Evolutionary conservation across 2,888 invertebrate genomes (phyloP).

Genomic region (Drosophila rubida): DNA sequence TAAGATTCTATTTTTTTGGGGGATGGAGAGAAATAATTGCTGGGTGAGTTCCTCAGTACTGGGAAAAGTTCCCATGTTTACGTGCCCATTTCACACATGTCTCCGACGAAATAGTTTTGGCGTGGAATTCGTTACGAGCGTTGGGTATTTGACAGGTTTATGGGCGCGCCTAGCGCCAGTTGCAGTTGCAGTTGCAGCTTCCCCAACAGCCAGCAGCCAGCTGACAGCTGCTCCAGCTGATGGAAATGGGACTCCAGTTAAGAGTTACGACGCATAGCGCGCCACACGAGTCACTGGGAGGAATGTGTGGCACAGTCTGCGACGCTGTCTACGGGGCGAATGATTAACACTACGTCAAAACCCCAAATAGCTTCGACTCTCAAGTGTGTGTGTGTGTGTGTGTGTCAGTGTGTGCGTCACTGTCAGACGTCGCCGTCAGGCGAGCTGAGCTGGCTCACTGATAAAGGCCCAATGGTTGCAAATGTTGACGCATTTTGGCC

Average conservation of each 20-base stretch:
- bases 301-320: not conserved
- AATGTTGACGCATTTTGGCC: slow-evolving; percentile 72
- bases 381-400: not conserved
- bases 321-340: slow-evolving; percentile 40
- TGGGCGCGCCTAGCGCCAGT: slow-evolving; percentile 27
- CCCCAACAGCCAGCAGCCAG: slow-evolving; percentile 43
- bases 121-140: slow-evolving; percentile 19
- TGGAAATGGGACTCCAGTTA: slow-evolving; percentile 26
- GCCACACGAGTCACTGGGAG: slow-evolving; percentile 3
- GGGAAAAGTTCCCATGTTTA: slow-evolving; percentile 2
- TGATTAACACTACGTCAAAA: slow-evolving; percentile 51
- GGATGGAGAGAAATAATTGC: not conserved
- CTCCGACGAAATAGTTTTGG: slow-evolving; percentile 11
- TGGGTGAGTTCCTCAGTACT: not conserved
- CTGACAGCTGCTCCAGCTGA: slow-evolving; percentile 47
- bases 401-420: slow-evolving; percentile 3
- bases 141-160: slow-evolving; percentile 10
- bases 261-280: not conserved
- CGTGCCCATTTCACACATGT: slow-evolving; percentile 20
- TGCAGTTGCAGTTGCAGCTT: slow-evolving; percentile 1
- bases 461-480: slow-evolving; percentile 41
- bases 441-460: slow-evolving; percentile 24
- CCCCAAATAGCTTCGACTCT: not conserved
- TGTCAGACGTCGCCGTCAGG: slow-evolving; percentile 1
- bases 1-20: not conserved